Evolutionary conservation across 2,113 vertebrate genomes (phyloP).

Genomic region (Pteronura brasiliensis): DNA sequence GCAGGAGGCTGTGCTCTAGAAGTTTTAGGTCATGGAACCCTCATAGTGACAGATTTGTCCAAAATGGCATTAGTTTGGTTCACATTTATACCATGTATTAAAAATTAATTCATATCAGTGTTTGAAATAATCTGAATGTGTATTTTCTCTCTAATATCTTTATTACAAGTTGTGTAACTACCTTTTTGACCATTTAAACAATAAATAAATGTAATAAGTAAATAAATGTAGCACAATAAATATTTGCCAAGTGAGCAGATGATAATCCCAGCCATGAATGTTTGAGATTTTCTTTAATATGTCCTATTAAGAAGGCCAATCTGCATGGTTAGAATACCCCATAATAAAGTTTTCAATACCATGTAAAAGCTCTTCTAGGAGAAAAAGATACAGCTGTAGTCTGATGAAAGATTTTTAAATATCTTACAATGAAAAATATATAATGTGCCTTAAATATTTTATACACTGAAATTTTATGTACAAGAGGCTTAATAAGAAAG

Average conservation of each 20-base stretch:
- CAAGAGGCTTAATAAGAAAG: constrained; percentile 62
- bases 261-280: neutral
- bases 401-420: constrained; percentile 43
- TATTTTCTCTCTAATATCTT: neutral
- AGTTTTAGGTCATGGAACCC: neutral
- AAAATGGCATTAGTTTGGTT: neutral
- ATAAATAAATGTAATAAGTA: neutral
- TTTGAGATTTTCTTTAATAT: neutral
- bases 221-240: neutral
- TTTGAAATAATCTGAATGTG: neutral
- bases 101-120: neutral
- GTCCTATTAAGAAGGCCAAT: neutral
- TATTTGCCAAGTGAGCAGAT: neutral
- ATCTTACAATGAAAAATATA: neutral
- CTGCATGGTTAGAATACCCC: neutral
- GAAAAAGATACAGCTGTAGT: neutral
- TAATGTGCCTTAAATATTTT: neutral
- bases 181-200: neutral
- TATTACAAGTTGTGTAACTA: neutral
- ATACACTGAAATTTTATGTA: constrained; percentile 14
- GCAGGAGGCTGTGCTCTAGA: neutral
- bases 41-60: neutral
- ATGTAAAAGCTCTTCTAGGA: neutral
- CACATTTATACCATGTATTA: neutral
- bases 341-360: neutral